Conservation (phyloP, 2,797 vertebrate species). For the Urosaurus nigricauda region DNA sequence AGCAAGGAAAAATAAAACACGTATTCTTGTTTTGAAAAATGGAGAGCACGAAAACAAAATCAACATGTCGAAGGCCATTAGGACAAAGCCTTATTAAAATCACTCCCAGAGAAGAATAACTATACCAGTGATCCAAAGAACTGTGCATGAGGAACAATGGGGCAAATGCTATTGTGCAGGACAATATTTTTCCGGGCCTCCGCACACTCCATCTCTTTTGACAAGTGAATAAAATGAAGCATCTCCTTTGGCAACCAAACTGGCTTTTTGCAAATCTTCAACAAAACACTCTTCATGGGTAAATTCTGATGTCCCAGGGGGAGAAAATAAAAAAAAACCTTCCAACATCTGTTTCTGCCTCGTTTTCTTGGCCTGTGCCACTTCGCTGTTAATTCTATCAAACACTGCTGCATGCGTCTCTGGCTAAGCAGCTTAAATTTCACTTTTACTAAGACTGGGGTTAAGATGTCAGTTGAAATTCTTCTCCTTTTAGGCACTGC, state of each 20-base stretch:
- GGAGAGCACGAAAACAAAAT: neutral
- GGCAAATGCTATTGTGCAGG: neutral
- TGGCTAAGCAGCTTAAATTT: conserved; percentile 34
- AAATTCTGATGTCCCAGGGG: conserved; percentile 52
- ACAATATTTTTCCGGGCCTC: conserved; percentile 27
- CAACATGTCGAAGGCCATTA: neutral
- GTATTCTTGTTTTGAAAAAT: neutral
- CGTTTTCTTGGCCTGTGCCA: conserved; percentile 39
- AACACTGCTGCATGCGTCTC: neutral
- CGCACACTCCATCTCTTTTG: conserved; percentile 50
- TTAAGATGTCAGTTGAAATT: conserved; percentile 12
- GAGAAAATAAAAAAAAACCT: conserved; percentile 6
- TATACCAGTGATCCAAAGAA: neutral
- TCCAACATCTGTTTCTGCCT: conserved; percentile 59
- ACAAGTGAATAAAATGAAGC: conserved; percentile 53
- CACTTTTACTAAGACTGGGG: conserved; percentile 7
- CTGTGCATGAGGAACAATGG: neutral
- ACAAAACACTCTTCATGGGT: conserved; percentile 54
- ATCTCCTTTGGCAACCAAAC: conserved; percentile 53
- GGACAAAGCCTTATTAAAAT: neutral
- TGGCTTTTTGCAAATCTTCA: conserved; percentile 41
- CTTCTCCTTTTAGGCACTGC: neutral
- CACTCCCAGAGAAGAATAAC: conserved; percentile 13
- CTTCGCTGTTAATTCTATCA: conserved; percentile 30
- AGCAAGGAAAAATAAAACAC: no score